Evolutionary conservation across 53 echinoderm and acorn worm genomes (phyloP).

Genomic region (Crossaster papposus): DNA sequence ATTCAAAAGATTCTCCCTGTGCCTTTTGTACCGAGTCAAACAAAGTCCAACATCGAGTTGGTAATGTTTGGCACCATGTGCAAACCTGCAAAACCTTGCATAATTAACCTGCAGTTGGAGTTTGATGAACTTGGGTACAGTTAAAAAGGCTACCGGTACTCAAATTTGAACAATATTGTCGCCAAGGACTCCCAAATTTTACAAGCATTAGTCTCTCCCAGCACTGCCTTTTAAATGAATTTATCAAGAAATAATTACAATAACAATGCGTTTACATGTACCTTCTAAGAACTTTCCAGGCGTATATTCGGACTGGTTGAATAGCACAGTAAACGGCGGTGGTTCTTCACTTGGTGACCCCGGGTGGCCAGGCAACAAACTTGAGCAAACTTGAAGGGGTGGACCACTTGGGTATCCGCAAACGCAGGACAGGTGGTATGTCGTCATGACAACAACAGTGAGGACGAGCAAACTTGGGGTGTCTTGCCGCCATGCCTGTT

Average conservation of each 20-base stretch:
- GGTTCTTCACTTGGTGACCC: not conserved
- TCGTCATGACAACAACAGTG: not conserved
- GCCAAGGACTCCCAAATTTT: too few species aligned
- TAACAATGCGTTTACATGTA: not conserved
- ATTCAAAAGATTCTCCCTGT: too few species aligned
- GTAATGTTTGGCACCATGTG: too few species aligned
- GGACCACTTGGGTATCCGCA: slow-evolving; percentile 13
- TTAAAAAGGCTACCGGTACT: too few species aligned
- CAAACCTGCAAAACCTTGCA: too few species aligned
- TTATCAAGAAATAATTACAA: not conserved
- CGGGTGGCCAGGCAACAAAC: not conserved
- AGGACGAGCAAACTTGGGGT: not conserved
- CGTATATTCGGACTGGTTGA: slow-evolving; percentile 8
- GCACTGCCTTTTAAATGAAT: too few species aligned
- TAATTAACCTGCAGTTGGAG: too few species aligned
- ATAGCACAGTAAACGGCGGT: not conserved
- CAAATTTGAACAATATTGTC: too few species aligned
- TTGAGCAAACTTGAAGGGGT: slow-evolving; percentile 10
- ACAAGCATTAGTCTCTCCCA: too few species aligned
- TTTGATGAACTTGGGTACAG: too few species aligned
- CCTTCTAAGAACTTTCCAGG: slow-evolving; percentile 9
- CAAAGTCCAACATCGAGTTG: too few species aligned
- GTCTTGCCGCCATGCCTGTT: not conserved
- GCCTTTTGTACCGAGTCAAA: too few species aligned
- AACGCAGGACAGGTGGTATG: not conserved